Percentiles rank a stretch among this genome's conserved stretches.
These are phyloP conservation scores for Syndactyla subalaris DNA, from an alignment of 2,797 vertebrate species.

Conservation along the genomic window DNA sequence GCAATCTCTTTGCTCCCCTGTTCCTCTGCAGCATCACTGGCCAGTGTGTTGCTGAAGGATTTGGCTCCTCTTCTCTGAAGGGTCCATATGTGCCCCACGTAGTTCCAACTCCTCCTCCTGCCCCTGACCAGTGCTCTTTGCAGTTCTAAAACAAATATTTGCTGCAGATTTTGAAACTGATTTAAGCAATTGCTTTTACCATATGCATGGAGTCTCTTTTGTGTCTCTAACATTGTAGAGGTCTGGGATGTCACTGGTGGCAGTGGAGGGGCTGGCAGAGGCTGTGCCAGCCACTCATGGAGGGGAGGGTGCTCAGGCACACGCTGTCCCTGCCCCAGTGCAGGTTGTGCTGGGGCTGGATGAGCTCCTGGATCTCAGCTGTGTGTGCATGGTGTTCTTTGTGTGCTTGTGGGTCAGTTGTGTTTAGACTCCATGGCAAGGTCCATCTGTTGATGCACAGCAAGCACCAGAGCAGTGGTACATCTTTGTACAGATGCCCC, in stretches of 20 bases:
- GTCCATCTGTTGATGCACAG: not conserved
- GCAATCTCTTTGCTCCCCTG: not conserved
- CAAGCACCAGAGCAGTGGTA: not conserved
- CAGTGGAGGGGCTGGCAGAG: not conserved
- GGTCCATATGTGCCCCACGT: accelerated
- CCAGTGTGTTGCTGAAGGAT: not conserved
- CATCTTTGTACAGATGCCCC: not conserved
- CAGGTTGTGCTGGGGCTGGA: not conserved
- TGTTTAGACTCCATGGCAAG: accelerated
- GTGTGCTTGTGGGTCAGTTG: accelerated
- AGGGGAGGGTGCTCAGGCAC: not conserved
- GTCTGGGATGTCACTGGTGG: not conserved
- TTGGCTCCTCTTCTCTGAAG: not conserved
- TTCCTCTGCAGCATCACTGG: not conserved
- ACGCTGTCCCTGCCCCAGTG: not conserved
- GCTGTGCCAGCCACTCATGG: accelerated
- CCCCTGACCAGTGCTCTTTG: not conserved
- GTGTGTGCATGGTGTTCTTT: not conserved
- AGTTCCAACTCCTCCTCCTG: not conserved
- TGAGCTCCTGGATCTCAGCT: not conserved
- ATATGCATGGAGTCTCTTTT: not conserved
- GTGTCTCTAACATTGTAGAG: not conserved
- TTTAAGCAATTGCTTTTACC: not conserved
- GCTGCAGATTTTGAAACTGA: conserved; percentile 35
- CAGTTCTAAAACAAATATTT: conserved; percentile 50